These are phyloP conservation scores for Xylota sylvarum DNA, from an alignment of 2,888 invertebrate species.

Conservation along the genomic window DNA sequence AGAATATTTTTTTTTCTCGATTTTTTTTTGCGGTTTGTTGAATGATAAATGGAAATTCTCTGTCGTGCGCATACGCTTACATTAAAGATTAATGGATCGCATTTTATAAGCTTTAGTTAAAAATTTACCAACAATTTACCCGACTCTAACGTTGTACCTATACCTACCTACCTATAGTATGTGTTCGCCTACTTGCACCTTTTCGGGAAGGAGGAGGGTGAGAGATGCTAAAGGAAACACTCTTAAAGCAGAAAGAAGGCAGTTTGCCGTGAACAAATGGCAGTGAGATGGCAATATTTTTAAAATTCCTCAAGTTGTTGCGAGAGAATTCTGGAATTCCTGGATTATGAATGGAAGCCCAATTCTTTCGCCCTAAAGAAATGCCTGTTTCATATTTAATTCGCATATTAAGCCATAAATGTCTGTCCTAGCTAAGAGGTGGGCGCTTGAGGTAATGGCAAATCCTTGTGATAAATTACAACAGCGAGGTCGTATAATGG, in stretches of 20 bases:
- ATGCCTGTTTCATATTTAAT: slow-evolving; percentile 54
- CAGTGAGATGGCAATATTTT: slow-evolving; percentile 44
- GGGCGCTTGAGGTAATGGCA: slow-evolving; percentile 1
- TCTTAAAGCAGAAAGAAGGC: slow-evolving; percentile 21
- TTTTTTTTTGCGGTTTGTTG: slow-evolving; percentile 42
- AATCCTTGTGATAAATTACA: slow-evolving; percentile 36
- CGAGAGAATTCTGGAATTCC: slow-evolving; percentile 15
- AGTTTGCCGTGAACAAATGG: slow-evolving; percentile 61
- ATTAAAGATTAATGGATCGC: slow-evolving; percentile 73
- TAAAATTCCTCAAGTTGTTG: slow-evolving; percentile 36
- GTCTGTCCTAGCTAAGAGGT: slow-evolving; percentile 8
- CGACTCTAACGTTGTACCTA: background rate
- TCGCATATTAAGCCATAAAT: slow-evolving; percentile 44
- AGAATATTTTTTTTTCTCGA: slow-evolving; percentile 9
- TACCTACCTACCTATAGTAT: background rate
- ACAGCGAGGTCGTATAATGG: slow-evolving; percentile 6
- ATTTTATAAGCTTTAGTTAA: slow-evolving; percentile 68
- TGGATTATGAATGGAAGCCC: slow-evolving; percentile 43
- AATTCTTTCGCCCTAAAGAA: slow-evolving; percentile 41
- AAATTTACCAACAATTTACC: slow-evolving; percentile 54
- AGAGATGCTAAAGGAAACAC: background rate
- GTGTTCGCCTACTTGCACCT: slow-evolving; percentile 33
- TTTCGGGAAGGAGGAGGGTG: slow-evolving; percentile 3
- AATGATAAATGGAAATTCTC: slow-evolving; percentile 67
- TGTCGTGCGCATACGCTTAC: slow-evolving; percentile 67